A percentile compares a stretch with the other conserved stretches of the same genome.
Conservation (phyloP, 1,140 invertebrate species). For the Solen grandis region DNA sequence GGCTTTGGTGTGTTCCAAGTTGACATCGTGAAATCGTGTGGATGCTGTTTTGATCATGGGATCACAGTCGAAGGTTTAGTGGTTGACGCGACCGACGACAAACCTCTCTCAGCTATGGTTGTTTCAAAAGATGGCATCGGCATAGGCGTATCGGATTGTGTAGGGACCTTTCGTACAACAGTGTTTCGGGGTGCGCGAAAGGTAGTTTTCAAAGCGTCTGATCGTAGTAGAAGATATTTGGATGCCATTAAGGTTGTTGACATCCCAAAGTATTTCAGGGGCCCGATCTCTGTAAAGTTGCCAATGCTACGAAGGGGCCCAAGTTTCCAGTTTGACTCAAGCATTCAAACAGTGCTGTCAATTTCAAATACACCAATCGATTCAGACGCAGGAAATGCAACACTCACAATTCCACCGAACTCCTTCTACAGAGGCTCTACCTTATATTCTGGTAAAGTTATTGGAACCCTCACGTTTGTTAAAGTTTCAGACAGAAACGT, state of each 20-base stretch:
- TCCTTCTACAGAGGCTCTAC: no score
- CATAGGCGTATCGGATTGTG: not conserved
- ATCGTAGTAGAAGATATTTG: not conserved
- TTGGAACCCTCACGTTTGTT: no score
- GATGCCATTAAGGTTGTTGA: slow-evolving; percentile 28
- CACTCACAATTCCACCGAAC: slow-evolving; percentile 7
- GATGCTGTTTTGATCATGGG: slow-evolving; percentile 29
- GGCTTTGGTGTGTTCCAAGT: not conserved
- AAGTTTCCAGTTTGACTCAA: slow-evolving; percentile 10
- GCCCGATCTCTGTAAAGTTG: slow-evolving; percentile 2
- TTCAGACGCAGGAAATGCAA: not conserved
- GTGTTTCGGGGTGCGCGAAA: not conserved
- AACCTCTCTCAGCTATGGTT: not conserved
- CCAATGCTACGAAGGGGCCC: slow-evolving; percentile 6
- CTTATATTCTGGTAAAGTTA: no score
- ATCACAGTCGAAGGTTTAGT: not conserved
- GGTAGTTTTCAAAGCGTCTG: not conserved
- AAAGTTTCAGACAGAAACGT: no score
- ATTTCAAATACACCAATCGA: not conserved
- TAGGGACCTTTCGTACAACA: not conserved
- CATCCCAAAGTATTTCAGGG: slow-evolving; percentile 19
- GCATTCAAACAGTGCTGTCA: not conserved
- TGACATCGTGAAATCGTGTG: slow-evolving; percentile 9
- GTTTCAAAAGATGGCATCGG: not conserved
- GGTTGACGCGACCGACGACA: not conserved